Conservation (phyloP, 2,888 invertebrate genomes). For the Drosophila paranaensis region DNA sequence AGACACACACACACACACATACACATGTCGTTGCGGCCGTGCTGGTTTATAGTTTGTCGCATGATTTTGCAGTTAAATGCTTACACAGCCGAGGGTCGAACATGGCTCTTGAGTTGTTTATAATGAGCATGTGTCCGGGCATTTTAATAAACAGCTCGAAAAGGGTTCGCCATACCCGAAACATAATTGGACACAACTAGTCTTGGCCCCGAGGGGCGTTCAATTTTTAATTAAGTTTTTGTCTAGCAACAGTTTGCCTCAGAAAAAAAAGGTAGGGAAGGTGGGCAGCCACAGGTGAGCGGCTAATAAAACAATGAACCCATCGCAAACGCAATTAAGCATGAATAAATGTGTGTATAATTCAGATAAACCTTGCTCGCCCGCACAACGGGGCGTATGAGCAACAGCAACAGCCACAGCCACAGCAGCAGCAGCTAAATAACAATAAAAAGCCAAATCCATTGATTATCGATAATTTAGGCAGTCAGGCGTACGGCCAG, state of each 20-base stretch:
- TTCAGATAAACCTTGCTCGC: constrained; percentile 61
- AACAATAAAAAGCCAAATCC: constrained; percentile 70
- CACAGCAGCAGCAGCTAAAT: constrained; percentile 15
- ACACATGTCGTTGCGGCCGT: constrained; percentile 41
- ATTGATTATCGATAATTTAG: constrained; percentile 79
- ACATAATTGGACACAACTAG: constrained; percentile 49
- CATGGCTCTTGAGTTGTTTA: constrained; percentile 75
- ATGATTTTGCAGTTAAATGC: constrained; percentile 79
- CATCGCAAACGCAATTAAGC: constrained; percentile 57
- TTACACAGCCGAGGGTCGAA: constrained; percentile 61
- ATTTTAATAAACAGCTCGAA: constrained; percentile 57
- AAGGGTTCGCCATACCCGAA: constrained; percentile 13
- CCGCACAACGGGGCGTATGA: constrained; percentile 43
- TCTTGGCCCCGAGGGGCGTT: constrained; percentile 22
- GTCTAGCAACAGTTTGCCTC: not conserved
- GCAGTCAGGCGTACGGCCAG: constrained; percentile 38
- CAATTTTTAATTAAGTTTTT: constrained; percentile 48
- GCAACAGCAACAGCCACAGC: constrained; percentile 13
- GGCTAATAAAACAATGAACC: constrained; percentile 44
- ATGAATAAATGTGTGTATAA: constrained; percentile 63
- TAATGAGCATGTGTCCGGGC: constrained; percentile 67
- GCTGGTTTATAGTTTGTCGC: constrained; percentile 76
- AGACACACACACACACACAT: constrained; percentile 40
- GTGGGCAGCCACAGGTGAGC: constrained; percentile 27
- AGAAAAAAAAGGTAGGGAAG: not conserved